Conservation (phyloP, 2,888 invertebrate genomes). For the Chironomus tentans region DNA sequence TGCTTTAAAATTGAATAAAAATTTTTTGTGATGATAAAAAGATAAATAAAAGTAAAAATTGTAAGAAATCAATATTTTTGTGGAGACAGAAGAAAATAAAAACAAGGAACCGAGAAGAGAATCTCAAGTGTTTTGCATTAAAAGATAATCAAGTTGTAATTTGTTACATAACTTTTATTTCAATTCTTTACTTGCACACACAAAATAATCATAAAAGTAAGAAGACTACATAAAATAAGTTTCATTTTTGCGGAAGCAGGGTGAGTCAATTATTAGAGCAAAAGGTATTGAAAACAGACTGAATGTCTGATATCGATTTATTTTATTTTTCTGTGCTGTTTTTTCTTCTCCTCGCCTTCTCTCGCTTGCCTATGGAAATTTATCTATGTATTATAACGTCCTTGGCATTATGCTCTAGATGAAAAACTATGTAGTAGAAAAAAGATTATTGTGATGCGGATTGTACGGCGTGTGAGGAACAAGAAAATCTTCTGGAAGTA, state of each 20-base stretch:
- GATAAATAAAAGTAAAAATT: neutral
- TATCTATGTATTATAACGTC: neutral
- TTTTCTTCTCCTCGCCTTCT: neutral
- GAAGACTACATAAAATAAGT: no score
- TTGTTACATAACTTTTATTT: no score
- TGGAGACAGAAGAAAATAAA: no score
- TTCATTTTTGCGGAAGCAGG: neutral
- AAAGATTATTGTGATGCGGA: neutral
- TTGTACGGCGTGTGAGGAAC: neutral
- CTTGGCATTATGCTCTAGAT: neutral
- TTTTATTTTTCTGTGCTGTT: neutral
- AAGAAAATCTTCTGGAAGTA: neutral
- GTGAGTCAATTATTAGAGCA: neutral
- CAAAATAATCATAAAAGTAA: no score
- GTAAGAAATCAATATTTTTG: neutral
- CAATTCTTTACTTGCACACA: no score
- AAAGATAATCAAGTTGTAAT: no score
- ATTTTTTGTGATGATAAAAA: neutral
- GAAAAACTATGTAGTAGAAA: neutral
- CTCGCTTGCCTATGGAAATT: neutral
- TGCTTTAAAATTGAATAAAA: neutral
- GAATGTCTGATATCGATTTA: slow-evolving; percentile 4
- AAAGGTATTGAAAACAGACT: neutral
- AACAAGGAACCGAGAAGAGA: neutral
- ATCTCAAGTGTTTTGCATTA: neutral